Percentiles rank a stretch among this genome's conserved stretches.
Conservation (phyloP, 1,140 invertebrate species). For the Coenobita brevimanus region DNA sequence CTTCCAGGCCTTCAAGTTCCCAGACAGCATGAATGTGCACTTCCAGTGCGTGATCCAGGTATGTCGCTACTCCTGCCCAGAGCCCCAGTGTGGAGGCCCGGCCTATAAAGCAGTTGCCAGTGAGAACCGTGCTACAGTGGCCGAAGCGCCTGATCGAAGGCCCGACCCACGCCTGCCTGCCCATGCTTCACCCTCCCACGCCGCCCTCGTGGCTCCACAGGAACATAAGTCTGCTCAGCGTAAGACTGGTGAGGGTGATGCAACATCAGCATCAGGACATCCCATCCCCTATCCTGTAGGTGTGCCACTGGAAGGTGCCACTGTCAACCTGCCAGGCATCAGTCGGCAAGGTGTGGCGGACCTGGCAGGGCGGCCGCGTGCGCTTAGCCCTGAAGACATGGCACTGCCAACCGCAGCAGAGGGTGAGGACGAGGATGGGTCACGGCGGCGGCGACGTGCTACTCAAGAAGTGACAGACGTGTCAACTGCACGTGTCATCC, state of each 20-base stretch:
- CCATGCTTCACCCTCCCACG: too few relatives aligned
- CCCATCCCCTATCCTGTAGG: slow-evolving; percentile 50
- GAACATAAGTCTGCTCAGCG: slow-evolving; percentile 22
- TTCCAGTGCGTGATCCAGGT: slow-evolving; percentile 98
- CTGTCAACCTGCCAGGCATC: slow-evolving; percentile 73
- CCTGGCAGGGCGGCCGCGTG: slow-evolving; percentile 86
- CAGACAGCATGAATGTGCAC: slow-evolving; percentile 97
- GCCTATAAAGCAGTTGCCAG: slow-evolving; percentile 43
- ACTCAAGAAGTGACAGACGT: slow-evolving; percentile 95
- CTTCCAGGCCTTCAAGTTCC: slow-evolving; percentile 96
- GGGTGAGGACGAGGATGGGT: slow-evolving; percentile 25
- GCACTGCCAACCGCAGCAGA: slow-evolving; percentile 75
- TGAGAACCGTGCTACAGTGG: slow-evolving; percentile 9
- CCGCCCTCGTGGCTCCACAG: not conserved
- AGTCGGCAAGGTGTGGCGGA: slow-evolving; percentile 87
- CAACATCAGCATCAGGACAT: not conserved
- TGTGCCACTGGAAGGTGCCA: slow-evolving; percentile 30
- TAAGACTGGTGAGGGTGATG: slow-evolving; percentile 15
- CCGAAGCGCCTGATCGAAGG: slow-evolving; percentile 27
- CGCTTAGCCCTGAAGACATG: slow-evolving; percentile 83
- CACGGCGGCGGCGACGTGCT: slow-evolving; percentile 86
- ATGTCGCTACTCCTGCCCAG: slow-evolving; percentile 93
- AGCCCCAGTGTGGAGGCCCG: slow-evolving; percentile 84
- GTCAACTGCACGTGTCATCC: slow-evolving; percentile 90
- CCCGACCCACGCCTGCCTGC: slow-evolving; percentile 45